These are phyloP conservation scores for Tenthredo mesomela DNA, from an alignment of 2,888 invertebrate genomes.

Conservation along the genomic window DNA sequence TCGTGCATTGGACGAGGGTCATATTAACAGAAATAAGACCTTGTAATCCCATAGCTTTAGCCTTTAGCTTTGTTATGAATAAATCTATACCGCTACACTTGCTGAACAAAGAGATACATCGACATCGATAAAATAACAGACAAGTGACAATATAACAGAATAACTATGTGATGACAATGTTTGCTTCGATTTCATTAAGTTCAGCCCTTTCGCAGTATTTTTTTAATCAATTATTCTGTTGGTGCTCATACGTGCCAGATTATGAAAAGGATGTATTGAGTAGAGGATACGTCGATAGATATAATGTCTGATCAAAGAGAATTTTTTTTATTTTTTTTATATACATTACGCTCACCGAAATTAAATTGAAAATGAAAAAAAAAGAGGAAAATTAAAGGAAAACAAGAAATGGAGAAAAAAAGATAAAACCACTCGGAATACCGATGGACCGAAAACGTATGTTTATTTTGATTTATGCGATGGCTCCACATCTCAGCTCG, in stretches of 20 bases:
- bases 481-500: conserved; percentile 28
- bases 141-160: background rate
- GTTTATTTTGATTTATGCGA: conserved; percentile 35
- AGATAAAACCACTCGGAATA: conserved; percentile 30
- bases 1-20: conserved; percentile 1
- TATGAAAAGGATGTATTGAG: background rate
- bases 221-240: background rate
- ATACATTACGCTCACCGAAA: background rate
- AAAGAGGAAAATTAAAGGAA: background rate
- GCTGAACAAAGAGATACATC: background rate
- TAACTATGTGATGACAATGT: background rate
- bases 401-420: background rate
- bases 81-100: conserved; percentile 33
- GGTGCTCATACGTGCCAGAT: background rate
- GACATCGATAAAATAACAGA: background rate
- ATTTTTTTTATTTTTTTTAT: background rate
- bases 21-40: conserved; percentile 27
- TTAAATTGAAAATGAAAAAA: conserved; percentile 20
- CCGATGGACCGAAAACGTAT: conserved; percentile 30
- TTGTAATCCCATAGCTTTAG: conserved; percentile 33
- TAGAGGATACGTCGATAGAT: background rate
- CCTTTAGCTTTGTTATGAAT: conserved; percentile 38
- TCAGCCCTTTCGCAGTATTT: background rate
- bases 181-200: background rate
- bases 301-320: conserved; percentile 18